Base-by-base conservation (phyloP, 2,888 invertebrate genomes). In the Drosophila pseudotalamancana region DNA sequence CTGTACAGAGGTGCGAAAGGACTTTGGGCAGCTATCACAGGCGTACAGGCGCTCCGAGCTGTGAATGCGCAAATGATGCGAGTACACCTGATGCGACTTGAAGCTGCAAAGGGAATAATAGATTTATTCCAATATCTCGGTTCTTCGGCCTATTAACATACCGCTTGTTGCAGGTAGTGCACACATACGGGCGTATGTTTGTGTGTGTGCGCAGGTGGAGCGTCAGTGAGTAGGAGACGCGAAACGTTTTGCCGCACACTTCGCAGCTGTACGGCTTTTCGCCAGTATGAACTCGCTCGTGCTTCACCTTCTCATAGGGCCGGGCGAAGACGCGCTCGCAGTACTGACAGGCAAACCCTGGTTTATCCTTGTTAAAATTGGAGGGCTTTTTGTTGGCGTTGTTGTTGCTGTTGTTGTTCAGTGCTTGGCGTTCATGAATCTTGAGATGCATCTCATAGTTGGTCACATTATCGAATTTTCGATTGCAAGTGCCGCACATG, bases 281-380 rank as follows among this genome's bases (percentile, higher is more conserved):
- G 88, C 95, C 95, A 0, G 96, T 96, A 77, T 96, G 96, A 83
- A 96, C 95, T n/a, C 96, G 92, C 90, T 96, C 96, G 80, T 96
- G 96, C 90, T 96, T 96, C 1, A 96, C 96, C 90, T 96, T 96
- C 80, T 96, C 96, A 78, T 95, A 95, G 0, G 96, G 96, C 35
- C 95, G 92, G 2, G 94, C 92, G 80, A 96, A 96, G 64, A 94
- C 92, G 53, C 95, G 92, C 0, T 93, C 94, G 80, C 96, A 96
- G 87, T 94, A 96, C 59, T 94, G 93, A 80, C 96, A 96, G 45
- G 93, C 93, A 89, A 95, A 96, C 4, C 77, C 76, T 1, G 55
- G 69, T 6, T 66, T 81, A 32, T 70, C 72, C 54, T 61, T 76
- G 25, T 45, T 35, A 9, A n/a, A 16, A 6, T 18, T 32, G 11